Evolutionary conservation across 2,113 vertebrate species (phyloP).

Genomic region (Cebus imitator): DNA sequence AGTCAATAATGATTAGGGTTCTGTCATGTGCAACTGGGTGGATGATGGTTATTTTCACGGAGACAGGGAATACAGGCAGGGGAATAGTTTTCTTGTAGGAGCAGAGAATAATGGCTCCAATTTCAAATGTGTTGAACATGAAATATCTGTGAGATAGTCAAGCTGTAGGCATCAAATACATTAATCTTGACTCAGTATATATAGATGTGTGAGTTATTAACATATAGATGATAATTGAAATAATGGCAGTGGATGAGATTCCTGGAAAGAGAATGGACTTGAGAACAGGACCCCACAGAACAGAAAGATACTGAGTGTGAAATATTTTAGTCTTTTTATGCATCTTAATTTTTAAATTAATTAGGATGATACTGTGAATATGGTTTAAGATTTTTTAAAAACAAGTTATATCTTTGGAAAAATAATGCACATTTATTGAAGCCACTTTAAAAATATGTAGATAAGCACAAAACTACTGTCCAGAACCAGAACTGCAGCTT

Average conservation of each 20-base stretch:
- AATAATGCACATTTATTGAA: conserved; percentile 11
- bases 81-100: background rate
- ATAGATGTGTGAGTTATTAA: background rate
- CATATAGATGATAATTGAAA: background rate
- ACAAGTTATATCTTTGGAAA: conserved; percentile 11
- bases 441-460: background rate
- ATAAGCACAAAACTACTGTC: background rate
- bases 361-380: background rate
- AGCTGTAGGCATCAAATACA: background rate
- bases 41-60: background rate
- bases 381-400: background rate
- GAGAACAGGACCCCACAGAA: background rate
- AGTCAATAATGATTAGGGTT: background rate
- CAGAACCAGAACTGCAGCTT: conserved; percentile 2
- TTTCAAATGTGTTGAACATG: conserved; percentile 10
- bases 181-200: background rate
- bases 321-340: background rate
- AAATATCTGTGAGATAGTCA: background rate
- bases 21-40: background rate
- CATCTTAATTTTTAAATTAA: background rate
- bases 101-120: background rate
- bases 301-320: background rate
- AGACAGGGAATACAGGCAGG: background rate
- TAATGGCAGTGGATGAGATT: background rate
- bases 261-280: background rate